Evolutionary conservation across 2,113 vertebrate species (phyloP), one percentile per base, ranked within the genome.

Genomic region (Myrmecobius fasciatus): DNA sequence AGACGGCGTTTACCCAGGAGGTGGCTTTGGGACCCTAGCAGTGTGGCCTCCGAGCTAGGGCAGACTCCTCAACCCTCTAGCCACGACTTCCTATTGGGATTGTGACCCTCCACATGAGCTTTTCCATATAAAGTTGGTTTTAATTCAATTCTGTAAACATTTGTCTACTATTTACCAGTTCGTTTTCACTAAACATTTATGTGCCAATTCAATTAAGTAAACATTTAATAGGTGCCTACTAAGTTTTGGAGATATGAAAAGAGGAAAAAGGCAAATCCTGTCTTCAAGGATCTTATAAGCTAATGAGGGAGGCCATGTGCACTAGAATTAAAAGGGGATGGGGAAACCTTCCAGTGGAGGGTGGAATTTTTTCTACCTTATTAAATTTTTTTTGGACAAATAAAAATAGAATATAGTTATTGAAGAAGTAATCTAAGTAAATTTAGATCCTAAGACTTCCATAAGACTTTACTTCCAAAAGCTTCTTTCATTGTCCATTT

Each of bases 111-210:
- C 92, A 89, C 31, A 31, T 47, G 90, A 53, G 52, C 36, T 89
- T 96, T 93, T 75, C 56, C 25, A 46, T 89, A 3, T 25, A 52
- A 93, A 93, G 25, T 90, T 91, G 43, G 91, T 48, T 60, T 60
- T 2, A 83, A 8, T 43, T 83, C 20, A 83, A 24, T 43, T 83
- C 67, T 24, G 1, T 43, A 8, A 83, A 24, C 14, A 20, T 75
- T 5, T 20, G 67, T 20, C 67, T 43, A 20, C 67, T 43, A 43
- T 2, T 14, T 83, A 36, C 31, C 31, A n/a, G 1, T 11, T 51
- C 49, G 49, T 51, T 11, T 51, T 10, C 9, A 10, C 9, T 51
- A 51, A 51, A 10, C 49, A 51, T 11, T 51, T 8, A 11, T 11
- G 49, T 11, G 49, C 11, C 49, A 0, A 10, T 49, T 49, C 49